Evolutionary conservation across 2,888 invertebrate genomes (phyloP).

Genomic region (Lasioglossum oenotherae): DNA sequence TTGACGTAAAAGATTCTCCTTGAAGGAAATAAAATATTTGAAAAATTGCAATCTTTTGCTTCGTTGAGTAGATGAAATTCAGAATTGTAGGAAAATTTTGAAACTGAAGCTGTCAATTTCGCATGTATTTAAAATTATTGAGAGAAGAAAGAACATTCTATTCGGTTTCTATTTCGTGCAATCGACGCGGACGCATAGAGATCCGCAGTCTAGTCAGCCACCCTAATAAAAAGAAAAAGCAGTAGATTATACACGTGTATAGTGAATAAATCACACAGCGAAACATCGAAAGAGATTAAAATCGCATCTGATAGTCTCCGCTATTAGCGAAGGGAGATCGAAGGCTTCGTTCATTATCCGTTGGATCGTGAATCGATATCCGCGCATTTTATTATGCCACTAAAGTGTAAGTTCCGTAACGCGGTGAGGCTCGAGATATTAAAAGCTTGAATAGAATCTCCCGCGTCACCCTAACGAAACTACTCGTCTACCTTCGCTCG

Average conservation of each 20-base stretch:
- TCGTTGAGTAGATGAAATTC: too few relatives aligned
- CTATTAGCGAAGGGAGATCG: slow-evolving; percentile 6
- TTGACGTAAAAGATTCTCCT: too few relatives aligned
- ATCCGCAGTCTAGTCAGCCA: too few relatives aligned
- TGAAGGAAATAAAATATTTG: too few relatives aligned
- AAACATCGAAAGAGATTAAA: background rate
- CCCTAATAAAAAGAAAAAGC: too few relatives aligned
- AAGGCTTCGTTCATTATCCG: slow-evolving; percentile 21
- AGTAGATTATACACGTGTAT: background rate
- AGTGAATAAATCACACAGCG: background rate
- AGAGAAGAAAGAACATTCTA: too few relatives aligned
- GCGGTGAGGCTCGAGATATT: slow-evolving; percentile 35
- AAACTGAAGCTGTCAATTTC: too few relatives aligned
- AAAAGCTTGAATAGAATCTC: slow-evolving; percentile 52
- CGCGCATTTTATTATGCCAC: slow-evolving; percentile 24
- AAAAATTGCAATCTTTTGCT: too few relatives aligned
- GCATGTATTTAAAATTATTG: too few relatives aligned
- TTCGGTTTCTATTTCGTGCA: too few relatives aligned
- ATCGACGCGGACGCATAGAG: too few relatives aligned
- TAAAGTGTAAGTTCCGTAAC: slow-evolving; percentile 46
- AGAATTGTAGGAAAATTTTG: too few relatives aligned
- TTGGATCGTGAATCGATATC: slow-evolving; percentile 33
- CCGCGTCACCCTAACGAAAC: slow-evolving; percentile 42
- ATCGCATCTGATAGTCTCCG: background rate
- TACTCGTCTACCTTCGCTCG: slow-evolving; percentile 27